Evolutionary conservation across 2,888 invertebrate species (phyloP).

Genomic region (Cetonia aurata): DNA sequence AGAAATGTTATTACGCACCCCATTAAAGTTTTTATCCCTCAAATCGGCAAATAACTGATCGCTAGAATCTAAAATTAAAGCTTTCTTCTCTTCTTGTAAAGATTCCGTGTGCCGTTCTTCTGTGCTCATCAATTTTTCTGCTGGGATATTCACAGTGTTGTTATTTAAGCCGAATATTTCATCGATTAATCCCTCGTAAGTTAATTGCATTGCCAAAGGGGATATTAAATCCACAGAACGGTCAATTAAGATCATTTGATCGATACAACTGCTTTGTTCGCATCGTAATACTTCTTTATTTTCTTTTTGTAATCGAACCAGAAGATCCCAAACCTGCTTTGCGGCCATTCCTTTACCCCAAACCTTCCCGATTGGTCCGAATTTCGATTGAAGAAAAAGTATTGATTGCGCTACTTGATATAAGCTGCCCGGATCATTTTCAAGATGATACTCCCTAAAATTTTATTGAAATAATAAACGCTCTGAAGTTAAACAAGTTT

Average conservation of each 20-base stretch:
- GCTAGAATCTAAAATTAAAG: slow-evolving; percentile 87
- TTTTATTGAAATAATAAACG: not conserved
- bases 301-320: slow-evolving; percentile 80
- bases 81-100: slow-evolving; percentile 75
- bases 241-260: slow-evolving; percentile 91
- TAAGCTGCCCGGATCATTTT: slow-evolving; percentile 90
- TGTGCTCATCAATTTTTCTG: slow-evolving; percentile 82
- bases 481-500: not conserved
- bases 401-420: slow-evolving; percentile 91
- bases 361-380: slow-evolving; percentile 89
- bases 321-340: slow-evolving; percentile 89
- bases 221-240: slow-evolving; percentile 92
- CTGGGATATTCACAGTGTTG: slow-evolving; percentile 86
- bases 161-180: slow-evolving; percentile 91
- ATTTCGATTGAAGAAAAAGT: slow-evolving; percentile 86
- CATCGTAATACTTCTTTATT: slow-evolving; percentile 68
- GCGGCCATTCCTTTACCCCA: slow-evolving; percentile 92
- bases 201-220: slow-evolving; percentile 93
- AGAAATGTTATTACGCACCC: slow-evolving; percentile 65
- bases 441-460: slow-evolving; percentile 83
- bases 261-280: slow-evolving; percentile 72
- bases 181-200: slow-evolving; percentile 97
- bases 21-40: slow-evolving; percentile 93
- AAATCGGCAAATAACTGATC: slow-evolving; percentile 92
- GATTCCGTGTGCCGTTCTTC: slow-evolving; percentile 74